Conservation (phyloP, 2,888 invertebrate genomes). For the Melinaea marsaeus region DNA sequence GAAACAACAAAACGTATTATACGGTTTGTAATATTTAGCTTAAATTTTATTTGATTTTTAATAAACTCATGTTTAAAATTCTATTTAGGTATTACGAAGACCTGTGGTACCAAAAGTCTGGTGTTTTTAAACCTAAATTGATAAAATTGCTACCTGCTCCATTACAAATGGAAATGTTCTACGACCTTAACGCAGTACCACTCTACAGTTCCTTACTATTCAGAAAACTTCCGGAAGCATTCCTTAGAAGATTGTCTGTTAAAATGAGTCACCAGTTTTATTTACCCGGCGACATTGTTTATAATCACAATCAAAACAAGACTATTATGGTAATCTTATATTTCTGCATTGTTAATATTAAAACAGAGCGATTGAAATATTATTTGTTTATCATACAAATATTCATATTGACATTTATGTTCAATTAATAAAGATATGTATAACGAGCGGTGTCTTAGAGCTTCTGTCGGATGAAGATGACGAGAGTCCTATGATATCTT, state of each 20-base stretch:
- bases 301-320: constrained; percentile 70
- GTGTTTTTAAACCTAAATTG: constrained; percentile 66
- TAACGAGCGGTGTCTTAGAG: constrained; percentile 71
- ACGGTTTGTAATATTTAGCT: constrained; percentile 43
- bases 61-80: neutral
- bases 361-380: constrained; percentile 26
- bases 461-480: constrained; percentile 74
- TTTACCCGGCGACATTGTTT: constrained; percentile 73
- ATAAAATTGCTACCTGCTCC: constrained; percentile 65
- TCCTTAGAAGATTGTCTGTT: constrained; percentile 69
- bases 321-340: constrained; percentile 66
- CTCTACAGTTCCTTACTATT: constrained; percentile 73
- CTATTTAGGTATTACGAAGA: constrained; percentile 68
- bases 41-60: neutral
- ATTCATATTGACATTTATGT: constrained; percentile 17
- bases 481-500: constrained; percentile 74
- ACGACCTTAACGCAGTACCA: constrained; percentile 72
- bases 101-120: constrained; percentile 74
- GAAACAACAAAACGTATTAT: constrained; percentile 63
- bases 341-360: constrained; percentile 31
- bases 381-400: constrained; percentile 22
- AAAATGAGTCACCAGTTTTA: constrained; percentile 75
- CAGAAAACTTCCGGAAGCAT: constrained; percentile 72
- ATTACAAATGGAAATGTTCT: constrained; percentile 73
- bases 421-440: constrained; percentile 60